Base-by-base conservation (phyloP, 2,888 invertebrate species). In the Lasioglossum morio region DNA sequence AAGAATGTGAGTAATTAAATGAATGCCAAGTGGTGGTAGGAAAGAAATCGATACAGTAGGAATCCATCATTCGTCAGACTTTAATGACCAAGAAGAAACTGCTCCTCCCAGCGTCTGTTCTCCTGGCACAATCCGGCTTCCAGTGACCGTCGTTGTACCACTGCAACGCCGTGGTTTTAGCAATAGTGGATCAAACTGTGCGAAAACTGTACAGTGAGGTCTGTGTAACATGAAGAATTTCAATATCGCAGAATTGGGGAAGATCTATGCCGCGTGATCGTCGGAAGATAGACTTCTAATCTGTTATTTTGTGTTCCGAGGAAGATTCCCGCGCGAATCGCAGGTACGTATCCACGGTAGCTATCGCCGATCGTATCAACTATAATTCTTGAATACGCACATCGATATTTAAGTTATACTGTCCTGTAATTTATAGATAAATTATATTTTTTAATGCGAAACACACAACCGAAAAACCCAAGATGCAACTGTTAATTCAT, bases 91-190 rank as follows among this genome's bases (percentile, higher is more conserved):
- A 74, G 46, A 70, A 30, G 60, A 72, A 57, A 40, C 12, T 14
- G 40, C 87, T 92, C 86, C 82, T 89, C 73, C 23, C 0, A 10
- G 60, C 77, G 87, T 77, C 85, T 94, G 88, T 10, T 75, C 78
- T 85, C 92, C 92, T 84, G 88, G 86, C 93, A 81, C n/a, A 79
- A 80, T 85, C 89, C 90, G 91, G 89, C 89, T 90, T 90, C 82
- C 82, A 88, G 90, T 92, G 91, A 93, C 93, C 92, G 92, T 91
- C 92, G 93, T 92, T 63, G 76, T 92, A 92, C 92, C 91, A 90
- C 90, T 90, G 88, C 90, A 89, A 91, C 92, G 90, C 91, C 92
- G 90, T 88, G 86, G 89, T 90, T 90, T 91, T 91, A 85, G 83
- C 81, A 77, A 73, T 70, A 80, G 76, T 80, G 80, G 82, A 72